phyloP scores from a whole-genome alignment of 2,888 invertebrate species.

The Pollenia amentaria region DNA sequence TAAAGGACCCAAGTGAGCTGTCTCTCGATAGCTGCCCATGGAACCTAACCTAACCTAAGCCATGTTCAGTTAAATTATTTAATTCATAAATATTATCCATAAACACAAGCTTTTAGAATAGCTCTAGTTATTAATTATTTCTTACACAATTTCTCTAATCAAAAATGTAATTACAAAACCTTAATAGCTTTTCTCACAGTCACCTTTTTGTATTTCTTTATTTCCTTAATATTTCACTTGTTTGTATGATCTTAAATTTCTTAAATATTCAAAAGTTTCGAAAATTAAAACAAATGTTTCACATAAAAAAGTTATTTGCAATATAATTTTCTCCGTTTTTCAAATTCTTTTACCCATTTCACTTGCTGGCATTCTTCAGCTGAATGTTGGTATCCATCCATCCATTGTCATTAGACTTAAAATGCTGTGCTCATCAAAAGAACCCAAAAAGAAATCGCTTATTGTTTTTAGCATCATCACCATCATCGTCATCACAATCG shows the following conservation, averaged over 20 bases:
- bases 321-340: conserved; percentile 52
- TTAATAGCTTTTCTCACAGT: not conserved
- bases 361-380: conserved; percentile 40
- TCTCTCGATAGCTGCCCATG: no score
- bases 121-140: no score
- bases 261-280: conserved; percentile 33
- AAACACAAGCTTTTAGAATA: no score
- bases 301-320: conserved; percentile 46
- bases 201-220: not conserved
- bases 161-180: no score
- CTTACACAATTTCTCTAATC: no score
- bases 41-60: no score
- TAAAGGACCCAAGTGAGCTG: no score
- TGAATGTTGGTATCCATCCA: conserved; percentile 30
- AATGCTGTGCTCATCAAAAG: conserved; percentile 66
- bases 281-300: conserved; percentile 62
- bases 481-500: conserved; percentile 38
- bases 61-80: no score
- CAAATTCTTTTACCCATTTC: conserved; percentile 52
- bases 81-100: no score
- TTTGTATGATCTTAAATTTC: not conserved
- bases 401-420: conserved; percentile 63
- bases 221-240: not conserved
- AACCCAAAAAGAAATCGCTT: conserved; percentile 58
- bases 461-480: conserved; percentile 61